Conservation (phyloP, 2,888 invertebrate genomes). For the Marronus borbonicus region DNA sequence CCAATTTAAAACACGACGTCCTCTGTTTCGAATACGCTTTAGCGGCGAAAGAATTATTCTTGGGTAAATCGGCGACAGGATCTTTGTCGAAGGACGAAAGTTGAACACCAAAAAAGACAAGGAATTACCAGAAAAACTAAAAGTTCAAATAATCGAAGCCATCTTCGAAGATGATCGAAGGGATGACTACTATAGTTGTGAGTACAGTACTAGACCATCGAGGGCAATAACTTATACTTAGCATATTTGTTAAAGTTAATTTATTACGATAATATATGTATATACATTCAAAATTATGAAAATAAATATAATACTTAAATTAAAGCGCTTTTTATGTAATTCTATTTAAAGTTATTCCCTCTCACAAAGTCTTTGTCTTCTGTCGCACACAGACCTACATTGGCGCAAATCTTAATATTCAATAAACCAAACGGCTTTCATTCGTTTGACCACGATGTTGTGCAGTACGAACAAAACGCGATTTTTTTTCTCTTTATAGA, state of each 20-base stretch:
- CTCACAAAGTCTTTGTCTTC: too few species aligned
- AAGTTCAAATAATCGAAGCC: constrained; percentile 21
- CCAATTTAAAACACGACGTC: not conserved
- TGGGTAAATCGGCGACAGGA: not conserved
- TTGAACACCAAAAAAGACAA: not conserved
- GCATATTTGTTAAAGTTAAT: not conserved
- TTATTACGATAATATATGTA: not conserved
- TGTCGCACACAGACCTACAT: too few species aligned
- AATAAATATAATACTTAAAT: constrained; percentile 1
- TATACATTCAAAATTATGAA: not conserved
- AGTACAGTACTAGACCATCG: constrained; percentile 7
- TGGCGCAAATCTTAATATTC: too few species aligned
- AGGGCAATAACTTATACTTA: constrained; percentile 11
- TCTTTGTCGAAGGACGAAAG: not conserved
- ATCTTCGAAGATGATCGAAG: constrained; percentile 14
- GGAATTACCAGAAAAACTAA: constrained; percentile 8
- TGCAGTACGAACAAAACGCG: too few species aligned
- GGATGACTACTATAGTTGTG: constrained; percentile 23
- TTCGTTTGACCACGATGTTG: too few species aligned
- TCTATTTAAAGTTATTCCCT: not conserved
- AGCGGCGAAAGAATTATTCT: not conserved
- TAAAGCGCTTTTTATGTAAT: not conserved
- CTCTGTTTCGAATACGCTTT: constrained; percentile 13
- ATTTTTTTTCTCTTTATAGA: too few species aligned
- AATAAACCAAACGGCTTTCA: too few species aligned